Conservation (phyloP, 2,888 invertebrate species). For the Caenorhabditis drosophilae region DNA sequence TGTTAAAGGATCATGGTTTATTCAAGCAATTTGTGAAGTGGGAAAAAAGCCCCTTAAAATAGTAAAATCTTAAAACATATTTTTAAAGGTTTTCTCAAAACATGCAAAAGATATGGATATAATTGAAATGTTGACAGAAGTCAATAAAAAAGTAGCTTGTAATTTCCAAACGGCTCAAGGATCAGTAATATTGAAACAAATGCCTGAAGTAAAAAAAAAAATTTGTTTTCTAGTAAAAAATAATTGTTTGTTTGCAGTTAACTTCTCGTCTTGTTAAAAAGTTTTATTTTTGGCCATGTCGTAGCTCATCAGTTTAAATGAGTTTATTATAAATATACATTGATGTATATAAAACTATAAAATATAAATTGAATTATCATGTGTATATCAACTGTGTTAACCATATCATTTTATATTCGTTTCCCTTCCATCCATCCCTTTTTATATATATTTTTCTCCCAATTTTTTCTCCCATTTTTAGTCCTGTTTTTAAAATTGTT, state of each 20-base stretch:
- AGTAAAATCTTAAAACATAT: background rate
- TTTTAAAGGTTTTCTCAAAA: constrained; percentile 33
- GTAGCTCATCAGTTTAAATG: constrained; percentile 15
- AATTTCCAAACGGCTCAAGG: constrained; percentile 34
- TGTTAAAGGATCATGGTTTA: constrained; percentile 66
- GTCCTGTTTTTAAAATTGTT: no score
- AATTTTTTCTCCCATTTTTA: no score
- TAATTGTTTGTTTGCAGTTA: constrained; percentile 36
- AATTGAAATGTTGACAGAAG: constrained; percentile 52
- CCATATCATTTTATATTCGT: no score
- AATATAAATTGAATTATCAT: no score
- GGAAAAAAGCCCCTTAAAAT: background rate
- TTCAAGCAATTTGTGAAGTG: constrained; percentile 67
- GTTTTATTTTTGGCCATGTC: constrained; percentile 66
- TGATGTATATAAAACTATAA: no score
- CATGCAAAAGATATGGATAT: constrained; percentile 54
- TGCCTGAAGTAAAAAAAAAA: constrained; percentile 22
- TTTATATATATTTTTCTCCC: no score
- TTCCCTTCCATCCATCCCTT: no score
- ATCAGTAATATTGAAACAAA: constrained; percentile 22
- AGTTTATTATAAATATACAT: no score
- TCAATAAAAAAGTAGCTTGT: constrained; percentile 40
- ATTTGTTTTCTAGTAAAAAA: background rate
- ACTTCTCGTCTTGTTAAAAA: constrained; percentile 58
- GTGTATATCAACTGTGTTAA: no score